phyloP scores from a whole-genome alignment of 35 echinoderm and acorn worm species.

The Holothuria glaberrima region DNA sequence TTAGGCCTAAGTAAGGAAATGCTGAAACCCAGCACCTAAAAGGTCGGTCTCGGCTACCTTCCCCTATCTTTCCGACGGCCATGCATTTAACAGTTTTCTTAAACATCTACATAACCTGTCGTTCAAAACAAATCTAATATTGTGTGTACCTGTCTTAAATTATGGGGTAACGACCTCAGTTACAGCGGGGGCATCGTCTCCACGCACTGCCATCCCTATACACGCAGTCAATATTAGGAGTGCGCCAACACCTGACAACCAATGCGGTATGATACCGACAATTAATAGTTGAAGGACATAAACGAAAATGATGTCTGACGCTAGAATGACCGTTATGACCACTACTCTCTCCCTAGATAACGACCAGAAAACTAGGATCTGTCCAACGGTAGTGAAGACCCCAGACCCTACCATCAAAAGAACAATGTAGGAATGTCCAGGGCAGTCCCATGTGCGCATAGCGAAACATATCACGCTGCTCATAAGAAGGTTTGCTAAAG shows the following conservation, averaged over 20 bases:
- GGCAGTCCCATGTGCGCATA: constrained; percentile 10
- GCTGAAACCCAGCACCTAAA: no score
- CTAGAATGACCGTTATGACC: constrained; percentile 29
- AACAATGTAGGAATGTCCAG: neutral
- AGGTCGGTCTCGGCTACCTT: no score
- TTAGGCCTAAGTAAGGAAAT: no score
- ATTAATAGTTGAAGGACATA: constrained; percentile 12
- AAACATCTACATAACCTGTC: no score
- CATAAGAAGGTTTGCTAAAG: neutral
- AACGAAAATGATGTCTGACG: constrained; percentile 21
- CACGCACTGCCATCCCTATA: constrained; percentile 7
- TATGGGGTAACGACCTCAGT: no score
- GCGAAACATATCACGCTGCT: neutral
- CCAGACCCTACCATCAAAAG: constrained; percentile 4
- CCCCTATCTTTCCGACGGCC: no score
- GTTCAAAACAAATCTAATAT: no score
- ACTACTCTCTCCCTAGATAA: constrained; percentile 33
- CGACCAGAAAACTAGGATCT: constrained; percentile 28
- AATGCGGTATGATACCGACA: no score
- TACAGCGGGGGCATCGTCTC: no score
- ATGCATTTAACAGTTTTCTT: no score
- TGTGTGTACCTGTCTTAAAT: no score
- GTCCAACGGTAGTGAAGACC: neutral
- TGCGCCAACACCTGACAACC: no score
- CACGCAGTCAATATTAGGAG: constrained; percentile 23